Evolutionary conservation across 2,797 vertebrate genomes (phyloP).

Genomic region (Mus minutoides): DNA sequence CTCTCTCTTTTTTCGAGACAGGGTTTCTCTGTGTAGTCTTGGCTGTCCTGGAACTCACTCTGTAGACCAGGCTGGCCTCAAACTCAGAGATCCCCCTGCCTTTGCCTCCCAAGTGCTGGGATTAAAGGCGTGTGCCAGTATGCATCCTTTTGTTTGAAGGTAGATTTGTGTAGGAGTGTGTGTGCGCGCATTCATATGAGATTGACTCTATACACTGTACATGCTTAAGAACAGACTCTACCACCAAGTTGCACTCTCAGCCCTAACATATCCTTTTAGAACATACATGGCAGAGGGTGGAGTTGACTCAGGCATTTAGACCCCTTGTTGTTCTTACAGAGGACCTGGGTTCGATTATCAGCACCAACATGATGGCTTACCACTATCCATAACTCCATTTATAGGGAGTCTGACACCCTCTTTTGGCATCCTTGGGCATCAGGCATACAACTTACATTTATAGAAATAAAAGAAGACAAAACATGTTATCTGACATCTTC

Average conservation of each 20-base stretch:
- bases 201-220: background rate
- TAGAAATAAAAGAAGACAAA: background rate
- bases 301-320: background rate
- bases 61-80: too few relatives aligned
- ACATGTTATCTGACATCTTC: background rate
- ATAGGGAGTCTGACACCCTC: background rate
- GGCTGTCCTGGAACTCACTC: too few relatives aligned
- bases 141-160: background rate
- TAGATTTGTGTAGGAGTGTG: background rate
- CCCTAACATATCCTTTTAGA: background rate
- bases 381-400: background rate
- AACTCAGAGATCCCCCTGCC: too few relatives aligned
- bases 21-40: too few relatives aligned
- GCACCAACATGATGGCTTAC: background rate
- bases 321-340: background rate
- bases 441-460: background rate
- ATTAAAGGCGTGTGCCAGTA: too few relatives aligned
- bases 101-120: too few relatives aligned
- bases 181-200: background rate
- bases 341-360: background rate
- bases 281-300: background rate
- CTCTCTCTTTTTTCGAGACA: too few relatives aligned
- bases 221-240: background rate
- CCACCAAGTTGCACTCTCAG: background rate
- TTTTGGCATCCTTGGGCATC: background rate